Percentiles rank a stretch among this genome's conserved stretches.
Conservation (phyloP, 2,888 invertebrate genomes). For the Pheosia tremula region DNA sequence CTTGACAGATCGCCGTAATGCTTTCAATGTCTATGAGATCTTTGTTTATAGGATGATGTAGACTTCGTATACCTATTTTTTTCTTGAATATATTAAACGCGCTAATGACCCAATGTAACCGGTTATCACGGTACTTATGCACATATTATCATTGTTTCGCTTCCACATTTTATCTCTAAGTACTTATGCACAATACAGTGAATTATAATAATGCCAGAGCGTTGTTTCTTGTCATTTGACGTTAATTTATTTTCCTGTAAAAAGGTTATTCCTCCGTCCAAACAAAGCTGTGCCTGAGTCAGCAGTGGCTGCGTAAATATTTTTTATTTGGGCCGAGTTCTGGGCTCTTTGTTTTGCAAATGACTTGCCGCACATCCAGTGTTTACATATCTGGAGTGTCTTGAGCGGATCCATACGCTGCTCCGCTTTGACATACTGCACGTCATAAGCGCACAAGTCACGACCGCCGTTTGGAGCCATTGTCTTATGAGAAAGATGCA, state of each 20-base stretch:
- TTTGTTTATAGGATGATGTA: neutral
- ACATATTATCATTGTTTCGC: neutral
- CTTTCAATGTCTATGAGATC: neutral
- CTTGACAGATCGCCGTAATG: neutral
- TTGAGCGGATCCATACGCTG: conserved; percentile 69
- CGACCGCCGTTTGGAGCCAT: conserved; percentile 38
- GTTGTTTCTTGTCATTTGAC: conserved; percentile 55
- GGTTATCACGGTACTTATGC: no score
- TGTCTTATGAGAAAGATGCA: conserved; percentile 41
- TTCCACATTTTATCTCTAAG: conserved; percentile 8
- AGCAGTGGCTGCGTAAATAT: conserved; percentile 76
- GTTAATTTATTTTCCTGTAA: conserved; percentile 70
- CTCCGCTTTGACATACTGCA: conserved; percentile 51
- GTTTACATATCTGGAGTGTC: conserved; percentile 67
- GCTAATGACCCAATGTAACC: no score
- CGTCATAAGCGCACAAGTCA: conserved; percentile 51
- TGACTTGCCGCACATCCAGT: conserved; percentile 65
- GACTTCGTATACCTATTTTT: no score
- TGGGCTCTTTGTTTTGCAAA: conserved; percentile 80
- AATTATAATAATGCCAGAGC: conserved; percentile 29
- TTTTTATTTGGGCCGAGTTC: conserved; percentile 76
- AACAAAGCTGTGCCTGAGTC: conserved; percentile 78
- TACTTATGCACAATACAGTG: conserved; percentile 23
- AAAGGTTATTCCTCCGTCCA: conserved; percentile 67
- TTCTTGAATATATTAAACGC: no score